Evolutionary conservation across 2,888 invertebrate species (phyloP), one percentile per base, ranked within the genome.

Genomic region (Oscheius sp.): DNA sequence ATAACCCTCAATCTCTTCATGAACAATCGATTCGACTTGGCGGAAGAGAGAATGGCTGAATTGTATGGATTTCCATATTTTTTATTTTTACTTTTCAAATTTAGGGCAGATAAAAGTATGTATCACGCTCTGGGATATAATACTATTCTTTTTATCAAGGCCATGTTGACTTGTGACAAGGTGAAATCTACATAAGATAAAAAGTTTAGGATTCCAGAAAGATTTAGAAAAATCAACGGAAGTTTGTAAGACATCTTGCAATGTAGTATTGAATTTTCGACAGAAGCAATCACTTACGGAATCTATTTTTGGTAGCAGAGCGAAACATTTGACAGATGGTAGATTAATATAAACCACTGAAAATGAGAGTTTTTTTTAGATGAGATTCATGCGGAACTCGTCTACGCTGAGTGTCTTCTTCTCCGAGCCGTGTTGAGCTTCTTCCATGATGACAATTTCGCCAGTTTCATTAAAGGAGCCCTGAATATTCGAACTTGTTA

Each of bases 361-460:
- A 28, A 32, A 17, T 54, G 28, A 8, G 14, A n/a, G n/a, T 26
- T 26, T 9, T 28, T 66, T 78, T 63, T 64, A 82, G 84, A 78
- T 49, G 82, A 85, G 59, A 73, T 83, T 20, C 96, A 97, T 88
- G 95, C 96, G 0, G 96, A 97, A 86, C 88, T 97, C 38, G 95
- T 95, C 86, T 93, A 93, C 87, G 95, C 96, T 0, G 96, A 97
- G 87, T 91, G 93, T 33, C 89, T 95, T 54, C 89, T 97, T 56
- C 89, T 95, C 69, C 91, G 93, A 85, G 93, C 96, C 0, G 90
- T 95, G 86, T 90, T 97, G 73, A 93, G 93, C 17, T 94, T 96
- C 86, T 91, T 95, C 84, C 94, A 95, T 85, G 95, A 96, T 85
- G 96, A 97, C 87, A 95, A 93, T 76, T 89, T 96, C 70, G 90